Percentiles rank a stretch among this genome's conserved stretches.
phyloP scores from a whole-genome alignment of 2,797 vertebrate species.

The Smutsia gigantea region DNA sequence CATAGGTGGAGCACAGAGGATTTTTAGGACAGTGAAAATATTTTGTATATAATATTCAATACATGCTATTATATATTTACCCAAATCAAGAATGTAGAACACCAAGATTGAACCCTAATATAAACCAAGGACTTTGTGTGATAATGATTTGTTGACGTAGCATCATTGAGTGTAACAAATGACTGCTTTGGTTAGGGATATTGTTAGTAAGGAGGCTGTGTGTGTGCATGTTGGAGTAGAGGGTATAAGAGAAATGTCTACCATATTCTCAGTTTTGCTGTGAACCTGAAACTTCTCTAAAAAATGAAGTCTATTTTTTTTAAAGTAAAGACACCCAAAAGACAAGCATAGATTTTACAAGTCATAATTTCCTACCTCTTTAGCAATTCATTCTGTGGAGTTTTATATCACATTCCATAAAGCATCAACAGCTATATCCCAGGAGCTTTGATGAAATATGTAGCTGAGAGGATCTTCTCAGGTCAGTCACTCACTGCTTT shows the following conservation, averaged over 20 bases:
- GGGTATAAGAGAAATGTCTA: not conserved
- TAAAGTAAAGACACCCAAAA: not conserved
- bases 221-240: accelerated
- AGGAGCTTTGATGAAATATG: not conserved
- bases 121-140: not conserved
- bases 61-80: not conserved
- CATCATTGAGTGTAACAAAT: not conserved
- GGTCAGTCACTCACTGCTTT: not conserved
- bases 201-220: not conserved
- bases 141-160: not conserved
- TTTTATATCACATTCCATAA: not conserved
- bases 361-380: not conserved
- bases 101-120: not conserved
- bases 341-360: not conserved
- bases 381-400: not conserved
- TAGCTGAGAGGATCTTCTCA: not conserved
- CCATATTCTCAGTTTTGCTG: not conserved
- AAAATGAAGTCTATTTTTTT: not conserved
- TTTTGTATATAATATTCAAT: not conserved
- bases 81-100: not conserved
- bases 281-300: not conserved
- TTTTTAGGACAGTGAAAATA: not conserved
- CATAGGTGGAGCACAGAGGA: not conserved
- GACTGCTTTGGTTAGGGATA: accelerated
- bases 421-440: accelerated